These are phyloP conservation scores for Aphis craccivora DNA, from an alignment of 1,140 invertebrate species.

Conservation along the genomic window DNA sequence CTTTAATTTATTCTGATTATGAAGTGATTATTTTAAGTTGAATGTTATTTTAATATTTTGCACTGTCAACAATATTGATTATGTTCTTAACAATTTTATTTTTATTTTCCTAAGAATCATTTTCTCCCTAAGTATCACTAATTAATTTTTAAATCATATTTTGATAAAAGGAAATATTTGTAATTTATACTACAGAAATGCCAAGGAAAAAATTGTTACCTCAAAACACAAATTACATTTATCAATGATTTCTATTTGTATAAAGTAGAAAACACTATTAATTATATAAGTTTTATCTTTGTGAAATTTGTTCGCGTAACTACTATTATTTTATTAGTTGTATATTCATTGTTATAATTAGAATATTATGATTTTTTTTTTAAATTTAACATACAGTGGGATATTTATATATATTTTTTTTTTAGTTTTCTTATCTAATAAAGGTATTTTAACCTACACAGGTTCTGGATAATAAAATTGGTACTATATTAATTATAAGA, in stretches of 20 bases:
- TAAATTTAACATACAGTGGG: neutral
- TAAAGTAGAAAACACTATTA: constrained; percentile 41
- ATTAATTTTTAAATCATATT: neutral
- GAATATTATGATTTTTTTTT: constrained; percentile 27
- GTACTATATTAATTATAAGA: constrained; percentile 16
- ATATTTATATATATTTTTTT: constrained; percentile 8
- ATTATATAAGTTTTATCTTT: constrained; percentile 21
- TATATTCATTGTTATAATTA: constrained; percentile 20
- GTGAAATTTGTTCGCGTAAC: constrained; percentile 9
- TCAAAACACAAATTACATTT: constrained; percentile 35
- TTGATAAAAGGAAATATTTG: neutral
- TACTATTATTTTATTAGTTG: constrained; percentile 46
- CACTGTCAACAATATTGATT: constrained; percentile 14
- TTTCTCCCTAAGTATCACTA: neutral
- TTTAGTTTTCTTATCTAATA: constrained; percentile 18
- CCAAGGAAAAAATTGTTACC: constrained; percentile 15
- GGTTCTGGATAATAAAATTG: constrained; percentile 1
- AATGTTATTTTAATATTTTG: constrained; percentile 33
- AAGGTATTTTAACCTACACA: constrained; percentile 20
- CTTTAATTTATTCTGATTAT: constrained; percentile 24
- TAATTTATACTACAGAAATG: neutral
- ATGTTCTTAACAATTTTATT: constrained; percentile 10
- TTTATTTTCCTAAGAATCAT: neutral
- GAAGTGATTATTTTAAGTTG: constrained; percentile 7
- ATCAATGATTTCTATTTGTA: constrained; percentile 37